Evolutionary conservation across 2,113 vertebrate genomes (phyloP).

Genomic region (Hemibagrus wyckioides): DNA sequence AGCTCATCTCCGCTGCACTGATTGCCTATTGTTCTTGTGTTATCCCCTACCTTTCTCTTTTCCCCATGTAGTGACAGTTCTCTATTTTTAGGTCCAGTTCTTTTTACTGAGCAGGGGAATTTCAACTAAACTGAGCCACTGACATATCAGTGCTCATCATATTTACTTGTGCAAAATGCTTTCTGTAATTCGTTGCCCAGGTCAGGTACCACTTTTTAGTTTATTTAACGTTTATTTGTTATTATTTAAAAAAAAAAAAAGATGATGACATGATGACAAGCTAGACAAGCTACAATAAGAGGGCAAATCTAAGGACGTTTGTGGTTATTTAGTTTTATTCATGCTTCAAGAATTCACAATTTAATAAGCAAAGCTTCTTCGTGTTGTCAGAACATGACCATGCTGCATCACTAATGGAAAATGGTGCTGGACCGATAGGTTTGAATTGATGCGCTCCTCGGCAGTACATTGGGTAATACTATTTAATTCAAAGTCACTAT

Average conservation of each 20-base stretch:
- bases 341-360: neutral
- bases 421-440: neutral
- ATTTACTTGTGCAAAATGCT: neutral
- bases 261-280: too few species aligned
- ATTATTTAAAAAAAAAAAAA: neutral
- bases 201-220: neutral
- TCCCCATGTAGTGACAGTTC: neutral
- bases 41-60: neutral
- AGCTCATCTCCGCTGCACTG: neutral
- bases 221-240: neutral
- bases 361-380: conserved; percentile 8
- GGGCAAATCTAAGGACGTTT: neutral
- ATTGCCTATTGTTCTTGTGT: conserved; percentile 34
- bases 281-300: neutral
- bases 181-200: neutral
- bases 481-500: conserved; percentile 6
- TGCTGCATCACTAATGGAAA: neutral
- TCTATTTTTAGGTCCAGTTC: conserved; percentile 14
- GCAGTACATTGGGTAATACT: conserved; percentile 9
- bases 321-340: neutral
- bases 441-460: conserved; percentile 1
- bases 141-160: neutral
- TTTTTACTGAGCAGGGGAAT: neutral
- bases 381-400: neutral
- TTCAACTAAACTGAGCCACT: neutral